phyloP scores from a whole-genome alignment of 2,888 invertebrate genomes.

The Andrena trimmerana region DNA sequence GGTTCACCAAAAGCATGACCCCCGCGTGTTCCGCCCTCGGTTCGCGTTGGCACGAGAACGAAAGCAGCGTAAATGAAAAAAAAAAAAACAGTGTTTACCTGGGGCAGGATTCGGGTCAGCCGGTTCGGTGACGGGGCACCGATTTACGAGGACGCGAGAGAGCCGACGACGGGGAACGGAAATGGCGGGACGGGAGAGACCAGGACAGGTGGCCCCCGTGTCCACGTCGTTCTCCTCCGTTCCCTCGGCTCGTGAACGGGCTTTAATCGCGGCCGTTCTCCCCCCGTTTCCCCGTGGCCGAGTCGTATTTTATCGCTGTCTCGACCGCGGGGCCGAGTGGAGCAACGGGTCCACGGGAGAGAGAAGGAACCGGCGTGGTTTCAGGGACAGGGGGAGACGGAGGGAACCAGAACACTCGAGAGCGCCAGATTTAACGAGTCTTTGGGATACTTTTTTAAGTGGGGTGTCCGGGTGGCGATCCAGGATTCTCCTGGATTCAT shows the following conservation, averaged over 20 bases:
- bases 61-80: constrained; percentile 47
- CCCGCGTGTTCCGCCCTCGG: background rate
- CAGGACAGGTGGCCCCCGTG: constrained; percentile 68
- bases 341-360: constrained; percentile 10
- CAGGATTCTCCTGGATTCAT: constrained; percentile 4
- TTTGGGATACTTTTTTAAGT: constrained; percentile 40
- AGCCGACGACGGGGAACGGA: constrained; percentile 62
- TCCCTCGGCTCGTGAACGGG: constrained; percentile 58
- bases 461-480: constrained; percentile 12
- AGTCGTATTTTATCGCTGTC: constrained; percentile 64
- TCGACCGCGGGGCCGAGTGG: constrained; percentile 16
- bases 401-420: constrained; percentile 30
- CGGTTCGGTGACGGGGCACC: constrained; percentile 31
- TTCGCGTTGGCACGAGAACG: constrained; percentile 30
- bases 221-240: constrained; percentile 58
- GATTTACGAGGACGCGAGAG: constrained; percentile 60
- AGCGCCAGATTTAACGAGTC: constrained; percentile 56
- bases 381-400: constrained; percentile 5
- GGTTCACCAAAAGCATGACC: background rate
- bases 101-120: constrained; percentile 48
- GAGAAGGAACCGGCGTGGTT: background rate
- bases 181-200: constrained; percentile 63
- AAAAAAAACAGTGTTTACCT: constrained; percentile 43
- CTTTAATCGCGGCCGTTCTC: constrained; percentile 73
- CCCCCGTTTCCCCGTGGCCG: constrained; percentile 51